These are phyloP conservation scores for Dolomedes plantarius DNA, from an alignment of 2,888 invertebrate species.

Conservation along the genomic window DNA sequence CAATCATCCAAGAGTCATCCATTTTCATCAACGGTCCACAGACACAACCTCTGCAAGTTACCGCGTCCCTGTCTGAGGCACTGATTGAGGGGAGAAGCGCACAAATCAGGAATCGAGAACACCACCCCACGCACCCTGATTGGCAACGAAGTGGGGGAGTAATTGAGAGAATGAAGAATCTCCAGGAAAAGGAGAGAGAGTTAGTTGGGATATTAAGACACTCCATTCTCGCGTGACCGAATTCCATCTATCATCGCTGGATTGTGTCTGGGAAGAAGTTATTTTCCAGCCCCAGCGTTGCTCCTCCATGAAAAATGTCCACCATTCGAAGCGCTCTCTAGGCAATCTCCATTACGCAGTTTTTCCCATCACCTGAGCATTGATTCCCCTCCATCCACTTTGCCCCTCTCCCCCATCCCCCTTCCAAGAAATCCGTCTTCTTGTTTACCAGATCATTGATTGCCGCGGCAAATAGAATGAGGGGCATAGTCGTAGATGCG, in stretches of 20 bases:
- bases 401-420: neutral
- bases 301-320: conserved; percentile 51
- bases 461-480: conserved; percentile 35
- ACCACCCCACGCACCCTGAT: conserved; percentile 37
- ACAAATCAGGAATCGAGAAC: conserved; percentile 60
- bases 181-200: neutral
- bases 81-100: conserved; percentile 50
- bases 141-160: conserved; percentile 61
- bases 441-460: conserved; percentile 50
- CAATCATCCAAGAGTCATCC: neutral
- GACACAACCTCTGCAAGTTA: neutral
- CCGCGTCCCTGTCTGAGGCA: conserved; percentile 10
- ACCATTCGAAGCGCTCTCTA: conserved; percentile 32
- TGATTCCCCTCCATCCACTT: conserved; percentile 20
- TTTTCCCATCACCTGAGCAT: conserved; percentile 32
- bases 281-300: conserved; percentile 33
- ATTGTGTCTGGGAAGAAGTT: conserved; percentile 57
- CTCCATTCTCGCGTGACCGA: conserved; percentile 58
- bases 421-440: conserved; percentile 9
- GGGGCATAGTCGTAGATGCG: neutral
- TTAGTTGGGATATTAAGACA: conserved; percentile 10
- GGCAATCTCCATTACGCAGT: conserved; percentile 62
- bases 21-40: conserved; percentile 4
- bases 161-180: conserved; percentile 63
- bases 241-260: conserved; percentile 60